Evolutionary conservation across 2,113 vertebrate genomes (phyloP).

Genomic region (Leucosticte australis): DNA sequence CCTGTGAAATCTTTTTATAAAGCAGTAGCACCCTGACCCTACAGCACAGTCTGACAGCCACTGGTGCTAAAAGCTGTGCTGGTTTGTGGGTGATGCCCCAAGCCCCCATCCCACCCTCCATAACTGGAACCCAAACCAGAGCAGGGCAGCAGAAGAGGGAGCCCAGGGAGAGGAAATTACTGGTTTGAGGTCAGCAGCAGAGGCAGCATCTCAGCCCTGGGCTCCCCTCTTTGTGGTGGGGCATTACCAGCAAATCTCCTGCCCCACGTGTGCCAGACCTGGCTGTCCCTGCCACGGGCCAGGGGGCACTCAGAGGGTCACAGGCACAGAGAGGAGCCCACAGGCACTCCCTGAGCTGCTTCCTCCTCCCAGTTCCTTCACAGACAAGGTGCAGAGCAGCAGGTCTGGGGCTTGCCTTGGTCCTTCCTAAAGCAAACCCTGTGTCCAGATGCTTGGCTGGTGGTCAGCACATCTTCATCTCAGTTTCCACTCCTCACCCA

Average conservation of each 20-base stretch:
- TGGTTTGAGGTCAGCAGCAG: background rate
- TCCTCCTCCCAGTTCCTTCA: background rate
- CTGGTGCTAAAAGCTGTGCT: background rate
- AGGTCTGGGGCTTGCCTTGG: background rate
- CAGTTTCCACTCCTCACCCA: background rate
- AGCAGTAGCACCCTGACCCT: background rate
- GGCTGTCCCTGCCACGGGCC: rapidly evolving
- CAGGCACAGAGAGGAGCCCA: background rate
- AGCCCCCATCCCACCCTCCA: background rate
- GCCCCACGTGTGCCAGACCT: background rate
- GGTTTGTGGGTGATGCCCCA: background rate
- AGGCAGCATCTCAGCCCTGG: background rate
- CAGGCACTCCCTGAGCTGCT: background rate
- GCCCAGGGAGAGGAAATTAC: background rate
- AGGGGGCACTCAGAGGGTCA: background rate
- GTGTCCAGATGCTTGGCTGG: background rate
- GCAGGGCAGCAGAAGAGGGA: background rate
- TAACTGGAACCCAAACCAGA: background rate
- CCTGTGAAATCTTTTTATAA: background rate
- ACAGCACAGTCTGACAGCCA: background rate
- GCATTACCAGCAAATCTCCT: background rate
- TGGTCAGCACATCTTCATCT: background rate
- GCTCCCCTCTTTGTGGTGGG: background rate
- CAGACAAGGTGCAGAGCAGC: background rate
- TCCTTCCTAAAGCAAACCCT: background rate